Percentiles rank a stretch among this genome's conserved stretches.
These are phyloP conservation scores for Yponomeuta cagnagella DNA, from an alignment of 2,888 invertebrate species.

Conservation along the genomic window DNA sequence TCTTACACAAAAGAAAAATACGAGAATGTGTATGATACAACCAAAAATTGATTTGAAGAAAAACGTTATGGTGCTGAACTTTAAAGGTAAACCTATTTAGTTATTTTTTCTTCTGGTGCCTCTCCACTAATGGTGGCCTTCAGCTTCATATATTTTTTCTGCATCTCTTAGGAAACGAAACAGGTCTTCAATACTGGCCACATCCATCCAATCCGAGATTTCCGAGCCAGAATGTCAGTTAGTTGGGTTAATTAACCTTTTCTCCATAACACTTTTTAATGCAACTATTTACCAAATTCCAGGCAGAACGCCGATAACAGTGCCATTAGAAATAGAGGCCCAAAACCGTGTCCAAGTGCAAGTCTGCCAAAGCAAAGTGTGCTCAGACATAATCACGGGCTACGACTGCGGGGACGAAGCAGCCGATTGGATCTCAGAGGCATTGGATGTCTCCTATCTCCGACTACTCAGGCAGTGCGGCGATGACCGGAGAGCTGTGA, in stretches of 20 bases:
- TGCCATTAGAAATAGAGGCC: conserved; percentile 63
- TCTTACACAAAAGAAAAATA: conserved; percentile 90
- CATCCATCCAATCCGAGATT: too few species aligned
- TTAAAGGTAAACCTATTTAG: conserved; percentile 67
- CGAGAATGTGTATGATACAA: conserved; percentile 84
- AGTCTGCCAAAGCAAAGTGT: conserved; percentile 88
- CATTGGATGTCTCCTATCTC: conserved; percentile 80
- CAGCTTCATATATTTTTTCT: too few species aligned
- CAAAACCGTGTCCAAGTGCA: conserved; percentile 38
- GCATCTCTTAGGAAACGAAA: neutral
- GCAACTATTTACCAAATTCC: conserved; percentile 27
- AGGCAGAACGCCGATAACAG: conserved; percentile 70
- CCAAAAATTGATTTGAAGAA: conserved; percentile 81
- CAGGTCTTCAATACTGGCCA: neutral
- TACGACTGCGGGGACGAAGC: conserved; percentile 90
- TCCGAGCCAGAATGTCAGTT: too few species aligned
- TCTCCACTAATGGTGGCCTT: neutral
- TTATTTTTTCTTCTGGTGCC: conserved; percentile 2
- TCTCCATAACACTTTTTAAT: neutral
- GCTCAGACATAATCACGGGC: conserved; percentile 86
- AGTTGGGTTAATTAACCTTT: neutral
- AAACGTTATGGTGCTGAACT: conserved; percentile 73
- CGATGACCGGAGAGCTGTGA: conserved; percentile 46
- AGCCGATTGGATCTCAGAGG: conserved; percentile 86
- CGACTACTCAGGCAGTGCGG: conserved; percentile 79